These are phyloP conservation scores for Macrotus californicus DNA, from an alignment of 2,113 vertebrate genomes.

Conservation along the genomic window DNA sequence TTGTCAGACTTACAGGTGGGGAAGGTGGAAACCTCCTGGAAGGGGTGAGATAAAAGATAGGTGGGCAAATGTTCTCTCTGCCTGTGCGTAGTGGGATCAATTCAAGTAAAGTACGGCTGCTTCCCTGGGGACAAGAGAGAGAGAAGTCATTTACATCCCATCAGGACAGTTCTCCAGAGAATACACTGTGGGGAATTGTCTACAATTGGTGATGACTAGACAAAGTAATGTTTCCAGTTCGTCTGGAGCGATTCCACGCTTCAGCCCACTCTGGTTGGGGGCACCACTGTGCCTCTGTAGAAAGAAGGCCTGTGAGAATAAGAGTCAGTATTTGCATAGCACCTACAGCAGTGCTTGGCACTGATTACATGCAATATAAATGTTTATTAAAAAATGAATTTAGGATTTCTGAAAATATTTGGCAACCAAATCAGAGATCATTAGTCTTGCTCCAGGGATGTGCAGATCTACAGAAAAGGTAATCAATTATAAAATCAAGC, in stretches of 20 bases:
- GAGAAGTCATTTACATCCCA: conserved; percentile 7
- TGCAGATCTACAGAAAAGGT: neutral
- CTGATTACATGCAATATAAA: neutral
- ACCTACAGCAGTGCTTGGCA: neutral
- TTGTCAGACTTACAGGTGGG: neutral
- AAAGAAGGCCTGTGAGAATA: neutral
- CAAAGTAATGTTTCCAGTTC: neutral
- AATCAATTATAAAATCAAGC: neutral
- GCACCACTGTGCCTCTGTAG: neutral
- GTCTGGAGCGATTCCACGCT: neutral
- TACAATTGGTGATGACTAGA: neutral
- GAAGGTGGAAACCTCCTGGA: neutral
- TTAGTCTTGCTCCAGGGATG: neutral
- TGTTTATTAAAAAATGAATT: conserved; percentile 45
- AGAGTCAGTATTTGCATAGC: neutral
- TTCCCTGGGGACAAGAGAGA: neutral
- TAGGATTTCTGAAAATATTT: conserved; percentile 38
- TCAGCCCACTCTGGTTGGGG: too few relatives aligned
- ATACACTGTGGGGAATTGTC: neutral
- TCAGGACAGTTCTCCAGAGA: conserved; percentile 17
- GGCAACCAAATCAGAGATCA: conserved; percentile 7
- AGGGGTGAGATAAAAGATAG: neutral
- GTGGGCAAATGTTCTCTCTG: neutral
- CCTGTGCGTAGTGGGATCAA: conserved; percentile 12
- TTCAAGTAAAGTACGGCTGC: conserved; percentile 28